Evolutionary conservation across 2,888 invertebrate genomes (phyloP), one percentile per base, ranked within the genome.

Genomic region (Cryptosula pallasiana): DNA sequence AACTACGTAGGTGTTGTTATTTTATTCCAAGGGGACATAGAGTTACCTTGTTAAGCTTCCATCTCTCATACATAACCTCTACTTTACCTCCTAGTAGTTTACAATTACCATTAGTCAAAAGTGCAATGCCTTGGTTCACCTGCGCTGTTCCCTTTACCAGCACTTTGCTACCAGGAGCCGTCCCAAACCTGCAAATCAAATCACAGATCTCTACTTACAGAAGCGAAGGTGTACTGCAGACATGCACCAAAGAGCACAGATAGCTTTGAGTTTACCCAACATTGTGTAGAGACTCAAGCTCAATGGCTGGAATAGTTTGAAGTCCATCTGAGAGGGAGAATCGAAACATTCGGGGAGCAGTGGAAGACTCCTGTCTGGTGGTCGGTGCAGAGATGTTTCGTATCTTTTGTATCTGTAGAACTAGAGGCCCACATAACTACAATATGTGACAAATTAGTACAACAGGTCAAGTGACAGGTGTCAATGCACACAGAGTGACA

Each of bases 331-430:
- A 93, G 74, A 95, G 84, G 0, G 90, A 91, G 34, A 95, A 82
- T 81, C 92, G 93, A 72, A 94, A 86, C 88, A 95, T 90, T 27
- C 93, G 89, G 5, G 94, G 94, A 16, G 93, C 92, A 20, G 76
- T 74, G 70, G 82, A 81, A 0, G 82, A 74, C 76, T 93, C 92
- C 84, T 94, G 94, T 83, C 94, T 93, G 20, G 90, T 90, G 86
- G 95, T 95, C 1, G 95, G 95, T 35, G 94, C 93, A 16, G 94
- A 89, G 69, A 94, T 90, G 86, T 95, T 95, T 20, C 93, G 89
- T 70, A 94, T 88, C 86, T 93, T 93, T 82, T 91, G 91, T 78
- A 95, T 90, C 88, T 95, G 95, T 63, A 95, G 87, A 54, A 95
- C 90, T 45, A 85, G 81, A 69, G 85, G 84, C 0, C 87, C 87